These are phyloP conservation scores for Neoitamus cyanurus DNA, from an alignment of 2,888 invertebrate species.

Conservation along the genomic window DNA sequence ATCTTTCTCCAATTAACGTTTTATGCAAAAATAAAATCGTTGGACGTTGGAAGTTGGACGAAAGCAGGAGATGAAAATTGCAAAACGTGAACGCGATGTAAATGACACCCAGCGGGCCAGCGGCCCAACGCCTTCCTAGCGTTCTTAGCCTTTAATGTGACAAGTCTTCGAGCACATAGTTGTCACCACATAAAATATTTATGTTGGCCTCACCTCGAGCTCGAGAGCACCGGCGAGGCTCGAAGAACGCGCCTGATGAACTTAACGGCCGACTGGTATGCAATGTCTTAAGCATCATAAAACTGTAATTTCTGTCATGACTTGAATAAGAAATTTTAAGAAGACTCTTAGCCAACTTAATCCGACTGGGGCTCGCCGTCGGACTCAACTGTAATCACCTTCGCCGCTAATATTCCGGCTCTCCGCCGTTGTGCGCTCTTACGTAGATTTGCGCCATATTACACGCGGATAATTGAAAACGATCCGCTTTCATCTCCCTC, in stretches of 20 bases:
- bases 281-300: slow-evolving; percentile 35
- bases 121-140: slow-evolving; percentile 8
- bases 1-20: slow-evolving; percentile 16
- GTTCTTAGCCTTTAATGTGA: slow-evolving; percentile 42
- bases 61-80: slow-evolving; percentile 30
- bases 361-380: background rate
- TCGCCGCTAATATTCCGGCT: background rate
- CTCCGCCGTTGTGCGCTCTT: background rate
- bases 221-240: background rate
- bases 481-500: background rate
- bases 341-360: slow-evolving; percentile 33
- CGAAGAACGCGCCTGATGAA: background rate
- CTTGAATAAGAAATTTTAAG: slow-evolving; percentile 37
- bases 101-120: slow-evolving; percentile 39
- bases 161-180: slow-evolving; percentile 38
- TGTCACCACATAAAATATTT: slow-evolving; percentile 46
- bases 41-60: background rate
- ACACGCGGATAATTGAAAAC: background rate
- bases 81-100: slow-evolving; percentile 38
- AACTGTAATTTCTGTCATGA: slow-evolving; percentile 43
- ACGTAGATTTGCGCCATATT: background rate
- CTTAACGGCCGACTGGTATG: slow-evolving; percentile 39
- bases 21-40: background rate
- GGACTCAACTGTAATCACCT: background rate
- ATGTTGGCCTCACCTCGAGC: slow-evolving; percentile 32